Evolutionary conservation across 64 coral and sea anemone species (phyloP), one percentile per base, ranked within the genome.

Genomic region (Astreopora myriophthalma): DNA sequence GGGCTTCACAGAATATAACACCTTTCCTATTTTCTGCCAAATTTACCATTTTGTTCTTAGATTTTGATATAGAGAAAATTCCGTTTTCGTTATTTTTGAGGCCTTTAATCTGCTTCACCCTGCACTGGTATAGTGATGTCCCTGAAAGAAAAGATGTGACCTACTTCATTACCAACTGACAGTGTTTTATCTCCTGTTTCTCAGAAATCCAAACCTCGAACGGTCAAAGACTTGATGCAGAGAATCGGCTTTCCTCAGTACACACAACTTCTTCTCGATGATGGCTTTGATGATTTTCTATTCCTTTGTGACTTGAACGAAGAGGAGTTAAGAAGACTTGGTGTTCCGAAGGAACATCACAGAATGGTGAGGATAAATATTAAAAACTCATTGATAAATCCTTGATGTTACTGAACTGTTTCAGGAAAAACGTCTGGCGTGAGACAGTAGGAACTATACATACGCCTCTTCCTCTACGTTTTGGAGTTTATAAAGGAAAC

Each of bases 161-260:
- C 7, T 68, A 27, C n/a, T 76, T 24, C 7, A 10, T 42, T 76
- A 12, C 8, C 39, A 6, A 46, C 42, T 16, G n/a, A n/a, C n/a
- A n/a, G n/a, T n/a, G 16, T 28, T 78, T 2, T 63, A 3, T 57
- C 33, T 55, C 19, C 16, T 19, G 16, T 81, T 0, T 35, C 22
- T 31, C 20, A 81, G 78, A 81, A 37, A 57, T 81, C 78, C 30
- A 93, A 88, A 73, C 92, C 92, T 17, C 74, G 67, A 68, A 88
- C 85, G n/a, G 65, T 93, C 9, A 33, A 73, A 11, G 85, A 88
- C 70, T 60, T 93, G 26, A 40, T 93, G 85, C 69, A 88, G 34
- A 68, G 75, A 73, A 93, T 93, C 58, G 92, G 92, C 22, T 78
- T 93, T 44, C 48, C 76, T n/a, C 64, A 93, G 40, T 93, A 88